Base-by-base conservation (phyloP, 2,797 vertebrate genomes). In the Poecilia velifera region DNA sequence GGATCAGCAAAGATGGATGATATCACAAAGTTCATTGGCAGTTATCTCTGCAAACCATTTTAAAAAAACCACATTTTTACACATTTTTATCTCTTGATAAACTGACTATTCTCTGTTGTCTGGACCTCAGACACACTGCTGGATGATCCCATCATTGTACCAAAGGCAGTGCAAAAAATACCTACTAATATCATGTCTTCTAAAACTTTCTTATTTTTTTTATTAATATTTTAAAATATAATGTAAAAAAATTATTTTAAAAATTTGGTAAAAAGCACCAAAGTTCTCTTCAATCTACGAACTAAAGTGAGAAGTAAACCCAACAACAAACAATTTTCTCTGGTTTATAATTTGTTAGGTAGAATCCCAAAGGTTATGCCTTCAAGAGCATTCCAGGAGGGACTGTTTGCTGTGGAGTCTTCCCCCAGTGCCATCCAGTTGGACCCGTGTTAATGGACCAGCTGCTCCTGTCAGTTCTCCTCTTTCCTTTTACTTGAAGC, bases 401-500 rank as follows among this genome's bases (percentile, higher is more conserved):
- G 80, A 79, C 77, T 72, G 73, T 72, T 82, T 77, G 72, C 70
- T 72, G 73, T 13, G 31, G 57, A 82, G 78, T 39, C 68, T 76
- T 75, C 3, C 22, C 31, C 66, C 64, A 10, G 41, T 22, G 39
- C n/a, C 71, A 34, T 59, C 51, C 70, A 43, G 36, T 49, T 64
- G 49, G 43, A 47, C 73, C 73, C 14, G 76, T 90, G 72, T 89
- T 88, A 90, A 87, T 47, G 6, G 66, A 80, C 82, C 95, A 96
- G 91, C 95, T 96, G 96, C 88, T 92, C 81, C 92, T 86, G 91
- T 94, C 95, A 85, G n/a, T 96, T 92, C 43, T 5, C 2, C 3
- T 0, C 88, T 83, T 87, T 85, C 82, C 84, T 92, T 82, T 82
- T 84, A 81, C 87, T 81, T 73, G 87, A 89, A 90, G 92, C 93